Percentiles rank a stretch among this genome's conserved stretches.
phyloP scores from a whole-genome alignment of 2,113 vertebrate species.

The Hyla sarda region DNA sequence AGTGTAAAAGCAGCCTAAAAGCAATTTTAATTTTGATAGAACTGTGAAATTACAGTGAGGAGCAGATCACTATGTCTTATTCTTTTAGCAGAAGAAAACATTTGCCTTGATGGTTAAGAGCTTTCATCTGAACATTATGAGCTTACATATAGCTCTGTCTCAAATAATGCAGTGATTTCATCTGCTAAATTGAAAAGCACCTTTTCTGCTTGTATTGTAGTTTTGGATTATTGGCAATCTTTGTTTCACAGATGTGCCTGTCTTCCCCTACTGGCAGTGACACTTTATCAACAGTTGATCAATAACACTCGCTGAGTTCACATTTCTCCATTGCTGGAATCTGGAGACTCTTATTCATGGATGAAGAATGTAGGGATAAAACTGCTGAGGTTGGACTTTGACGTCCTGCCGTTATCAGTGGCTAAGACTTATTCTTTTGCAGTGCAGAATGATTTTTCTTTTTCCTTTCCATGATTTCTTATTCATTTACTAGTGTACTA shows the following conservation, averaged over 20 bases:
- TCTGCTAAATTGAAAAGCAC: background rate
- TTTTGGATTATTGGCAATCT: constrained; percentile 26
- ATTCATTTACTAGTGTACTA: background rate
- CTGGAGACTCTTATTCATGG: constrained; percentile 1
- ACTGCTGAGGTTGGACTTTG: constrained; percentile 26
- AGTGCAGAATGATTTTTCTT: background rate
- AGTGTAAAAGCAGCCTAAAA: too few relatives aligned
- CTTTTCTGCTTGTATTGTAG: constrained; percentile 25
- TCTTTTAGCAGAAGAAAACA: background rate
- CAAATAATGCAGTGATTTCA: background rate
- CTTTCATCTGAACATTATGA: background rate
- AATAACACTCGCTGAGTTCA: constrained; percentile 44
- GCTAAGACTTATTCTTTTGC: constrained; percentile 5
- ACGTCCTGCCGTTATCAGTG: constrained; percentile 18
- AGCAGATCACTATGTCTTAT: background rate
- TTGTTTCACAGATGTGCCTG: constrained; percentile 38
- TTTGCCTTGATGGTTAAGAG: background rate
- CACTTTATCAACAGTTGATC: constrained; percentile 43
- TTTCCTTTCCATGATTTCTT: background rate
- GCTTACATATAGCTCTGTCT: background rate
- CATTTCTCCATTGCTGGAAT: constrained; percentile 23
- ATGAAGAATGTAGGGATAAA: constrained; percentile 36
- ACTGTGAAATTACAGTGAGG: too few relatives aligned
- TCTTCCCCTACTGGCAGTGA: constrained; percentile 4
- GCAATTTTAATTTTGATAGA: too few relatives aligned